Base-by-base conservation (phyloP, 2,888 invertebrate genomes). In the Epistrophe grossulariae region DNA sequence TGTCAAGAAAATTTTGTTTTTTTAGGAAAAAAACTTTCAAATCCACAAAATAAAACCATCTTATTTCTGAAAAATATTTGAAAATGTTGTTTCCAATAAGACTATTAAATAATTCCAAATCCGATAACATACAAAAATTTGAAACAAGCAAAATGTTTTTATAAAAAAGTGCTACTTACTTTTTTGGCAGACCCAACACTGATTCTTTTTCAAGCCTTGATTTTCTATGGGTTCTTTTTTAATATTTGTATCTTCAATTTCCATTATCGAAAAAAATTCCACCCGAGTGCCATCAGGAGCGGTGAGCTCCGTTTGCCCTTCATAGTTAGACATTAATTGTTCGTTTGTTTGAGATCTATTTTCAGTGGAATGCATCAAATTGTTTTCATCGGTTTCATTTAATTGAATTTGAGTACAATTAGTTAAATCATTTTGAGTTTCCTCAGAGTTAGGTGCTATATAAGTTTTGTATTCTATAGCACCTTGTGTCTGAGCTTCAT, bases 221-320 rank as follows among this genome's bases (percentile, higher is more conserved):
- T 43, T 48, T 35, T 66, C 66, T 13, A 50, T 35, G 9, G 35
- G 48, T 50, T 68, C 50, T 38, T 48, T 68, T 50, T 35, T 38
- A 9, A 68, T 9, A 35, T 68, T 68, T 38, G 48, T 68, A 8
- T 68, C 68, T 38, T 68, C 68, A 8, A 68, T 68, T 68, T 68
- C 68, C 35, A 68, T 15, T 15, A 68, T 50, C 0, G 68, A 68
- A 50, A 68, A 68, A 17, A 35, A 35, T 19, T 68, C n/a, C 6
- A 19, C 15, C 0, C 19, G 19, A 15, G 13, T 15, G 38, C 5
- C 35, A 38, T 50, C 38, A 11, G 68, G 19, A 35, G 19, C 15
- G 1, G 6, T 19, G 3, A 9, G 35, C 17, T 38, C 68, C 0
- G 9, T 38, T 38, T 35, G 17, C n/a, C 28, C 3, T 28, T 45